Evolutionary conservation across 2,797 vertebrate species (phyloP).

Genomic region (Xenopus petersii): DNA sequence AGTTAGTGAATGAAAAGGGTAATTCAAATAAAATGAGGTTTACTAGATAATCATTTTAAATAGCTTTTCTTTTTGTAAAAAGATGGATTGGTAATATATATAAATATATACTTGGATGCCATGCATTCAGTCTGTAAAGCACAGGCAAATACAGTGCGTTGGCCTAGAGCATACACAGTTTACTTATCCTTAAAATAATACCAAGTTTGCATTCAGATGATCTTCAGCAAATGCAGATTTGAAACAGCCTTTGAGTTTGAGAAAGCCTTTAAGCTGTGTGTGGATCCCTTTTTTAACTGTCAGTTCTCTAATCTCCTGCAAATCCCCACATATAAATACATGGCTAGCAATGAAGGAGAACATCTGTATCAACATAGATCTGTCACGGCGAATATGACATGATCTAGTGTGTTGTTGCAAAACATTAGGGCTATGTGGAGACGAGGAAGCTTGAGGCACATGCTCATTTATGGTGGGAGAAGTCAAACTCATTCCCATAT

Average conservation of each 20-base stretch:
- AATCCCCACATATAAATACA: slow-evolving; percentile 4
- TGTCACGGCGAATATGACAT: background rate
- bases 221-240: background rate
- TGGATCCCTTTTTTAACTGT: background rate
- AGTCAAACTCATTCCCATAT: background rate
- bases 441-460: background rate
- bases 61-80: no score
- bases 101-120: no score
- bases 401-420: slow-evolving; percentile 34
- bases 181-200: background rate
- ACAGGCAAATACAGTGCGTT: no score
- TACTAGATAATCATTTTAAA: no score
- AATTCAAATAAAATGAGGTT: no score
- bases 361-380: background rate
- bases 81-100: no score
- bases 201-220: background rate
- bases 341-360: background rate
- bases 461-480: background rate
- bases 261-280: background rate
- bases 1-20: no score
- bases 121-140: no score
- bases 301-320: background rate
- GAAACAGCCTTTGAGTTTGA: background rate
- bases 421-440: no score
- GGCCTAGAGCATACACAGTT: no score